phyloP scores from a whole-genome alignment of 2,113 vertebrate genomes.

The Craseonycteris thonglongyai region DNA sequence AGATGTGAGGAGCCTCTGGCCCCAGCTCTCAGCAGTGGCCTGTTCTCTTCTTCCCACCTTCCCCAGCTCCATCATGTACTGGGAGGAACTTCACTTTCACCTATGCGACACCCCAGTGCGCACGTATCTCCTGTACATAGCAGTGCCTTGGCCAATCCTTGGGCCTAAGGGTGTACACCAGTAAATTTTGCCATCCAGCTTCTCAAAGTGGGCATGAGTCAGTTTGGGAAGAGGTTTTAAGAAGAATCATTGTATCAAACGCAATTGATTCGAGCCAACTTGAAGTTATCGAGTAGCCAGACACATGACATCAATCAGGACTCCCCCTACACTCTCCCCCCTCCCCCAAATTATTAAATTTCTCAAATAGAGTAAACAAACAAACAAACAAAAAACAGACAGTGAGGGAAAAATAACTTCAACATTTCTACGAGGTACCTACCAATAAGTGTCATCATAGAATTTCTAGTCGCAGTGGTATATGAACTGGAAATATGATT shows the following conservation, averaged over 20 bases:
- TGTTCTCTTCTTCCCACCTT: neutral
- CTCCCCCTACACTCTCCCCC: neutral
- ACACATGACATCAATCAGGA: neutral
- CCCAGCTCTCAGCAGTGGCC: neutral
- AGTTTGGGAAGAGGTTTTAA: neutral
- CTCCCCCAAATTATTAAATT: neutral
- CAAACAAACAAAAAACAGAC: neutral
- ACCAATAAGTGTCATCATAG: neutral
- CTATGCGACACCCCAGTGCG: neutral
- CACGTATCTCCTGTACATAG: rapidly evolving
- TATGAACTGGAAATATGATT: neutral
- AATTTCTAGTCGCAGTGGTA: neutral
- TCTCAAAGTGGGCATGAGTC: neutral
- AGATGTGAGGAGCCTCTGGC: neutral
- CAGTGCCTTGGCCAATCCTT: neutral
- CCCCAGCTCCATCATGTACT: rapidly evolving
- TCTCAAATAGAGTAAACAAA: too few species aligned
- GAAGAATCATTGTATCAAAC: constrained; percentile 32
- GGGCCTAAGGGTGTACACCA: neutral
- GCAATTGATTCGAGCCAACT: neutral
- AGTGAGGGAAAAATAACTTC: neutral
- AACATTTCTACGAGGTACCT: neutral
- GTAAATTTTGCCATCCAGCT: neutral
- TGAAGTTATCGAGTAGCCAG: neutral
- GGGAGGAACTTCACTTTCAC: neutral